Percentiles rank a stretch among this genome's conserved stretches.
Evolutionary conservation across 1,140 invertebrate species (phyloP).

Genomic region (Pseudachorutes palmiensis): DNA sequence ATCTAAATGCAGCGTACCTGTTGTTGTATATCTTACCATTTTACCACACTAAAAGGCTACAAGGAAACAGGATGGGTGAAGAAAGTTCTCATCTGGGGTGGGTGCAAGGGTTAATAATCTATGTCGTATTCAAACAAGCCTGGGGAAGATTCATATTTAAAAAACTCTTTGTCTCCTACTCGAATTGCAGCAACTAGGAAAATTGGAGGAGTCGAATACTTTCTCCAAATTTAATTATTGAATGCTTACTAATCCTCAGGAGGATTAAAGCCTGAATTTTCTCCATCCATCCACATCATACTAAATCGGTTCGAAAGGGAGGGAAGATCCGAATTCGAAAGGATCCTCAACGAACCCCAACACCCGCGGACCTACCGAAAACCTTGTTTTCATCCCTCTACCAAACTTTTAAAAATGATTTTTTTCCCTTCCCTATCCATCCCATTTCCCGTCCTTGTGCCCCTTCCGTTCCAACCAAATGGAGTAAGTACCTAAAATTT

Average conservation of each 20-base stretch:
- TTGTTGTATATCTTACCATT: background rate
- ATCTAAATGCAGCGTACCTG: background rate
- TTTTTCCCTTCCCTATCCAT: slow-evolving; percentile 7
- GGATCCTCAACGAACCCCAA: background rate
- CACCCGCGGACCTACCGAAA: no score
- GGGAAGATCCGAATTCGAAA: background rate
- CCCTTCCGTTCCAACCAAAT: background rate
- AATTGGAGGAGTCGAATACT: background rate
- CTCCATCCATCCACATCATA: no score
- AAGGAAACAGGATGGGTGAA: background rate
- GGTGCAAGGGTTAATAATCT: background rate
- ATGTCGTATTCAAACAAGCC: background rate
- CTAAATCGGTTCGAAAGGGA: no score
- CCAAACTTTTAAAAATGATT: background rate
- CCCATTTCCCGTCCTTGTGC: background rate
- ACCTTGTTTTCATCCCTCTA: background rate
- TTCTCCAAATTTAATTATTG: background rate
- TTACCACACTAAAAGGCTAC: no score
- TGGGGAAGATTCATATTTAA: no score
- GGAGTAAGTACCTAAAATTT: background rate
- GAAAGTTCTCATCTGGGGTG: no score
- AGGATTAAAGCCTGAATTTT: no score
- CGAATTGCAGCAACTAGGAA: background rate
- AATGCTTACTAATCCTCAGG: background rate
- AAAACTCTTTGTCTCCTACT: no score